Conservation (phyloP, 1,140 invertebrate species). For the Piezodorus guildinii region DNA sequence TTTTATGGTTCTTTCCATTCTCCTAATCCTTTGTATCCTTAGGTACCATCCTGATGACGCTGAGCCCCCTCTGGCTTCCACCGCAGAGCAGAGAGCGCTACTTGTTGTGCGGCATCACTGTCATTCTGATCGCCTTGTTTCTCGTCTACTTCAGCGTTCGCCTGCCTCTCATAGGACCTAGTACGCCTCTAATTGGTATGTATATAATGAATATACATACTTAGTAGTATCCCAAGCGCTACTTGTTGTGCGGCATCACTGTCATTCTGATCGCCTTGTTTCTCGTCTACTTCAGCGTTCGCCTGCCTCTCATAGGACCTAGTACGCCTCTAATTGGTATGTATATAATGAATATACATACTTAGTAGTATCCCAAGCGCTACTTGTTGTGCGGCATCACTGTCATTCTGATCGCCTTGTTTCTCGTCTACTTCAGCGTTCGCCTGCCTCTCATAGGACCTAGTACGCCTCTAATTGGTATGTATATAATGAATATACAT, state of each 20-base stretch:
- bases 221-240: too few relatives aligned
- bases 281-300: constrained; percentile 49
- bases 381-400: constrained; percentile 46
- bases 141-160: constrained; percentile 50
- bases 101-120: constrained; percentile 44
- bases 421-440: constrained; percentile 49
- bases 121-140: constrained; percentile 45
- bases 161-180: constrained; percentile 45
- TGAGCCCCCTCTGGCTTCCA: constrained; percentile 52
- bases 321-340: constrained; percentile 52
- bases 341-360: too few relatives aligned
- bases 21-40: too few relatives aligned
- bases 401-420: constrained; percentile 44
- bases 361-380: too few relatives aligned
- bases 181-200: constrained; percentile 51
- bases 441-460: constrained; percentile 46
- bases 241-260: constrained; percentile 45
- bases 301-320: constrained; percentile 45
- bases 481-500: too few relatives aligned
- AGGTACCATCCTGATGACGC: constrained; percentile 48
- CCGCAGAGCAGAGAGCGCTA: constrained; percentile 52
- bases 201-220: too few relatives aligned
- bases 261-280: constrained; percentile 46
- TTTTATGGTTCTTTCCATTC: too few relatives aligned
- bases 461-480: constrained; percentile 52